Base-by-base conservation (phyloP, 1,140 invertebrate species). In the Zelostemma sp. region DNA sequence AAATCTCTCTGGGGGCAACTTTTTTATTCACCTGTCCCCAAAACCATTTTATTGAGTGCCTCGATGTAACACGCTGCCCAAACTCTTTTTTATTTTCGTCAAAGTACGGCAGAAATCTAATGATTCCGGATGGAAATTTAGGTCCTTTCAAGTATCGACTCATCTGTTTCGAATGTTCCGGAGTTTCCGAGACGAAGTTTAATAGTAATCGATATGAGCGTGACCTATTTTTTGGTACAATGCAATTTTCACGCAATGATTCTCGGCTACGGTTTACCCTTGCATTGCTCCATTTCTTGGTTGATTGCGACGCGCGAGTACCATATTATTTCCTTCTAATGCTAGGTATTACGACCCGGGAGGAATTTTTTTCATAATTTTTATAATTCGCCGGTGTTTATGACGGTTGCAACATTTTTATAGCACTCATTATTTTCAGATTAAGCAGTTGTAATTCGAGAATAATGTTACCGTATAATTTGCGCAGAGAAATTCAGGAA, bases 1-100 rank as follows among this genome's bases (percentile, higher is more conserved):
- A 89, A 91, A 89, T 89, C 90, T 91, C 90, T 88, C 89, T 89
- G 89, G 89, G 86, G 90, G 90, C 90, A 88, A 21, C 9, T n/a
- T 63, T 58, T 68, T 68, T 68, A 47, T 31, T 51, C n/a, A n/a
- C 15, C 17, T 48, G 8, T 3, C 8, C 21, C 21, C 21, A 25
- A 25, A 25, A 25, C 21, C 21, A 5, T 38, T 38, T 38, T 38
- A 6, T 31, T 31, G 5, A 31, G 28, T 31, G 5, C n/a, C 12
- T 38, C 12, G 12, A 38, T 5, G 3, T 38, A 38, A 38, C 9
- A 3, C 12, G 35, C 2, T 38, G 12, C 3, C 35, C 3, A 25
- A 25, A 25, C 3, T 25, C 21, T 3, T 8, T 3, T 25, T 8
- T 25, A 25, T 25, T 25, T 25, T 25, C 21, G 21, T 8, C 3